Base-by-base conservation (phyloP, 1,140 invertebrate genomes). In the Popillia japonica region DNA sequence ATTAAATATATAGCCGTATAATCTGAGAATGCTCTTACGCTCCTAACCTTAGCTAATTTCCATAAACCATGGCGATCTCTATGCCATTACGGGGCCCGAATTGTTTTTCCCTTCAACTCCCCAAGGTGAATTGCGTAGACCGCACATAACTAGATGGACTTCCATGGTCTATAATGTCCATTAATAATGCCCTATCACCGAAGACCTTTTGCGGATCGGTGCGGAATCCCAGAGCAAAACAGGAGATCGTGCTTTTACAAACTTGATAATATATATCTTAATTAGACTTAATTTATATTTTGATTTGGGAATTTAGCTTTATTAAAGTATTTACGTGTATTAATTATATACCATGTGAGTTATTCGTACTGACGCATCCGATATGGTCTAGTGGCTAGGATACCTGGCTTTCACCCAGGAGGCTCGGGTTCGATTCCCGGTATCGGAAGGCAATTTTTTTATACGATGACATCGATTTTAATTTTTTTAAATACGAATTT, bases 321-420 rank as follows among this genome's bases (percentile, higher is more conserved):
- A n/a, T n/a, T n/a, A n/a, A n/a, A n/a, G n/a, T n/a, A n/a, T n/a
- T n/a, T n/a, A n/a, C n/a, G n/a, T n/a, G n/a, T n/a, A n/a, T n/a
- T n/a, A n/a, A n/a, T n/a, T n/a, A n/a, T n/a, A n/a, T n/a, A n/a
- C n/a, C n/a, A n/a, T n/a, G n/a, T n/a, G n/a, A n/a, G n/a, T n/a
- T n/a, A n/a, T n/a, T n/a, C n/a, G n/a, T n/a, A n/a, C n/a, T n/a
- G n/a, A n/a, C n/a, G n/a, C n/a, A n/a, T n/a, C n/a, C 44, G 10
- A 20, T 77, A 77, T 77, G 55, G 76, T 77, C 76, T 77, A 77
- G 76, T 77, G 76, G 76, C 76, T 77, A 77, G 76, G 76, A 77
- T 77, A 77, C 76, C 76, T 77, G 76, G 55, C 76, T 77, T 40
- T 77, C 76, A 77, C 76, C 76, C 76, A 77, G 55, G 48, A 77